Evolutionary conservation across 2,113 vertebrate genomes (phyloP).

Genomic region (Merops nubicus): DNA sequence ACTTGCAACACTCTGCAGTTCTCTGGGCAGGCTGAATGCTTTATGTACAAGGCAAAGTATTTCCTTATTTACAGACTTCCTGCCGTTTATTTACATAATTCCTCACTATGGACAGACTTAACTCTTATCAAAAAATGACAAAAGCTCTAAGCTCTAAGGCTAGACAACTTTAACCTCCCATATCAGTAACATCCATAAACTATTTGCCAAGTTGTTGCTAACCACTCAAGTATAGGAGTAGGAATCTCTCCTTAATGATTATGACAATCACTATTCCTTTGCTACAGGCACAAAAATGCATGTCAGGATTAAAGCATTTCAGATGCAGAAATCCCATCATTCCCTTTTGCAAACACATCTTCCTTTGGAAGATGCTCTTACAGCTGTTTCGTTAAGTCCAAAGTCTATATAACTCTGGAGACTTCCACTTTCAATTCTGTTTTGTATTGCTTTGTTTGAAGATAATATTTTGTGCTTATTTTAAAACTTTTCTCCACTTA

Average conservation of each 20-base stretch:
- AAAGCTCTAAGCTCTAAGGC: background rate
- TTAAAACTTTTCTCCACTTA: background rate
- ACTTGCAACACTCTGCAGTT: slow-evolving; percentile 17
- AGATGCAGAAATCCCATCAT: background rate
- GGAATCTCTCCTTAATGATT: background rate
- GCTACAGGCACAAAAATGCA: background rate
- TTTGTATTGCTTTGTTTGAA: background rate
- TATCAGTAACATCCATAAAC: slow-evolving; percentile 13
- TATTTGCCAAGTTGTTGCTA: slow-evolving; percentile 1
- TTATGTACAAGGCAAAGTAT: background rate
- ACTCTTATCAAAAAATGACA: slow-evolving; percentile 25
- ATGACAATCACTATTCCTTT: background rate
- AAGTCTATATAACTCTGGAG: background rate
- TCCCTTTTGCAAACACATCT: background rate
- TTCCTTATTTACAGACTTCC: background rate
- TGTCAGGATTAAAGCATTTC: background rate
- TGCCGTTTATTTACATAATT: slow-evolving; percentile 9
- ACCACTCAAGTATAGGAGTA: background rate
- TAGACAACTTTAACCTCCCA: background rate
- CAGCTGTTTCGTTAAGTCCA: background rate
- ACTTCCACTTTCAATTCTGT: background rate
- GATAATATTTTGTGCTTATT: background rate
- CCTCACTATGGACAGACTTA: background rate
- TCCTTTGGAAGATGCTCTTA: background rate
- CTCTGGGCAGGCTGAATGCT: slow-evolving; percentile 17